Conservation (phyloP, 2,797 vertebrate genomes). For the Falco novaeseelandiae region DNA sequence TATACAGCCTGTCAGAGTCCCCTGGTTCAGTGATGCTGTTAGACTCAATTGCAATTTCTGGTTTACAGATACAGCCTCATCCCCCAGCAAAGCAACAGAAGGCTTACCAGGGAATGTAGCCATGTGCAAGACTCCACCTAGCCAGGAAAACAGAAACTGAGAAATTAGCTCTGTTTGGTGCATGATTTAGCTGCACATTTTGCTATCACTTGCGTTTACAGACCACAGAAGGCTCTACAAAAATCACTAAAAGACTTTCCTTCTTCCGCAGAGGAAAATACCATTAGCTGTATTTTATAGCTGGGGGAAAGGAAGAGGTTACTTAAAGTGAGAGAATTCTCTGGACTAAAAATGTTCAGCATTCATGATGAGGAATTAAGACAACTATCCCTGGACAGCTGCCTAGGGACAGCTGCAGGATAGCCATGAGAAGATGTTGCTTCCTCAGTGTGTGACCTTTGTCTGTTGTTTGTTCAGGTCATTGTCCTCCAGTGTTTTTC, state of each 20-base stretch:
- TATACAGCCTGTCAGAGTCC: neutral
- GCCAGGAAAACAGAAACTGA: neutral
- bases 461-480: neutral
- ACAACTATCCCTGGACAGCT: neutral
- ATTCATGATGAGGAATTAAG: neutral
- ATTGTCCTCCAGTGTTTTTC: neutral
- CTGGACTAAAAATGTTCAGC: neutral
- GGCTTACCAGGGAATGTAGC: neutral
- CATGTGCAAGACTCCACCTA: neutral
- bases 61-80: neutral
- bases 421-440: neutral
- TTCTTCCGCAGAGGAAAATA: neutral
- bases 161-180: neutral
- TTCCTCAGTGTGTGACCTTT: neutral
- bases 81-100: neutral
- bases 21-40: neutral
- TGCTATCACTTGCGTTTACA: neutral
- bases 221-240: neutral
- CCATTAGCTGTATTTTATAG: neutral
- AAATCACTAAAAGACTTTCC: neutral
- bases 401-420: conserved; percentile 15
- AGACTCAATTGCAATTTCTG: neutral
- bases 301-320: neutral
- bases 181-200: neutral
- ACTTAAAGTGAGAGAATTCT: neutral